Percentiles rank a stretch among this genome's conserved stretches.
Evolutionary conservation across 2,113 vertebrate genomes (phyloP).

Genomic region (Rutilus rutilus): DNA sequence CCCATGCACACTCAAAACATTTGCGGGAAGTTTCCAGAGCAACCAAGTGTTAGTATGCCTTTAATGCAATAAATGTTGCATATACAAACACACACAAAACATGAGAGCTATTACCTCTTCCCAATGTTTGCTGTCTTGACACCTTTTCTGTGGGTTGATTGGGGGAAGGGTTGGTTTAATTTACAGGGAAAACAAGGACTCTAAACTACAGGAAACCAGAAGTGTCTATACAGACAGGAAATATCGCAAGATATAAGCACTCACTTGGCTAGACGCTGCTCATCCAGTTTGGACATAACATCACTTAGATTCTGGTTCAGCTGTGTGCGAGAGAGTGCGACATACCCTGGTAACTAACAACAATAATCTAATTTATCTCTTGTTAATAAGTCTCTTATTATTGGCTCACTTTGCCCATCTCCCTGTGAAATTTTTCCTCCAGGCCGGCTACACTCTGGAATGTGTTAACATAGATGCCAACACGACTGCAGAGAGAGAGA

Average conservation of each 20-base stretch:
- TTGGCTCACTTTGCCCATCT: slow-evolving; percentile 88
- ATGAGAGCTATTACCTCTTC: slow-evolving; percentile 53
- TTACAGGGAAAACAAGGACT: not conserved
- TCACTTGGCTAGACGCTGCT: slow-evolving; percentile 80
- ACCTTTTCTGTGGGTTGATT: slow-evolving; percentile 68
- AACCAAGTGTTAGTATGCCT: not conserved
- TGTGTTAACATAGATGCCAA: slow-evolving; percentile 95
- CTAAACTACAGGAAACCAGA: slow-evolving; percentile 13
- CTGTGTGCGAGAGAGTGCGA: slow-evolving; percentile 68
- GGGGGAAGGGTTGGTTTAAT: slow-evolving; percentile 44
- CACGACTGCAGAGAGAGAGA: slow-evolving; percentile 78
- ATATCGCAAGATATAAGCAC: slow-evolving; percentile 39
- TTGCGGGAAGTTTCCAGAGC: not conserved
- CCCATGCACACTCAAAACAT: not conserved
- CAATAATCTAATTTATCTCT: not conserved
- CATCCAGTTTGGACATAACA: slow-evolving; percentile 90
- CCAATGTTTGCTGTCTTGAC: slow-evolving; percentile 58
- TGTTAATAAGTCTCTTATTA: slow-evolving; percentile 1
- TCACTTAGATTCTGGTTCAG: slow-evolving; percentile 92
- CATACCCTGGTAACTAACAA: not conserved
- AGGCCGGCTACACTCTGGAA: slow-evolving; percentile 93
- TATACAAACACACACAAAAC: slow-evolving; percentile 1
- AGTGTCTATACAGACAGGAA: slow-evolving; percentile 13
- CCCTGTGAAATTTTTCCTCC: slow-evolving; percentile 95
- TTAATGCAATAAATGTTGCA: not conserved